Conservation (phyloP, 2,113 vertebrate species). For the Hippocampus mohnikei region DNA sequence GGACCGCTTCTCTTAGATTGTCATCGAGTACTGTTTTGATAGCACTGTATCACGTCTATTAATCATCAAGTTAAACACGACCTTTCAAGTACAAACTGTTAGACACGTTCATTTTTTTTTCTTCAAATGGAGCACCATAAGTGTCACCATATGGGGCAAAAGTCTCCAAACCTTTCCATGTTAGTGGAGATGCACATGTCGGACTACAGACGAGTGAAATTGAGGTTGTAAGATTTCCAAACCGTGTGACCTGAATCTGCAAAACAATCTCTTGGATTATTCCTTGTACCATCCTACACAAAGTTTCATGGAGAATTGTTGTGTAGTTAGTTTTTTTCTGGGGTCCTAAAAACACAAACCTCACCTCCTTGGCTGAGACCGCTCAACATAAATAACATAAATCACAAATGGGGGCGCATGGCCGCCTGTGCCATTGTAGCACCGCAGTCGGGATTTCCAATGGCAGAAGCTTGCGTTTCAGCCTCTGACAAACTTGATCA, state of each 20-base stretch:
- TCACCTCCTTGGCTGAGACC: neutral
- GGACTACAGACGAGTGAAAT: too few species aligned
- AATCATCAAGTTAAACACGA: neutral
- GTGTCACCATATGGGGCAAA: too few species aligned
- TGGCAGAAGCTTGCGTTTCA: constrained; percentile 10
- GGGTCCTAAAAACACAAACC: neutral
- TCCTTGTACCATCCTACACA: neutral
- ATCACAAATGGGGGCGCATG: neutral
- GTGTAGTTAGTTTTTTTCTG: neutral
- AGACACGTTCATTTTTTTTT: too few species aligned
- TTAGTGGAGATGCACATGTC: too few species aligned
- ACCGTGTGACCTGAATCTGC: neutral
- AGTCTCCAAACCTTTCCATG: too few species aligned
- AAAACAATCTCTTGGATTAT: too few species aligned
- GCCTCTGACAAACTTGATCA: constrained; percentile 38
- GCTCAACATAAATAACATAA: neutral
- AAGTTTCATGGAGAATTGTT: neutral
- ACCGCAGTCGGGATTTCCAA: neutral
- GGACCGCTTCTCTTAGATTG: neutral
- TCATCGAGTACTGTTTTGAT: neutral
- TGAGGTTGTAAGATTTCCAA: neutral
- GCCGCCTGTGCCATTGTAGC: neutral
- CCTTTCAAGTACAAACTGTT: neutral
- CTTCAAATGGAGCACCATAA: too few species aligned
- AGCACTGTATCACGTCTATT: neutral